phyloP scores from a whole-genome alignment of 2,797 vertebrate genomes.

The Manis crassicaudata region DNA sequence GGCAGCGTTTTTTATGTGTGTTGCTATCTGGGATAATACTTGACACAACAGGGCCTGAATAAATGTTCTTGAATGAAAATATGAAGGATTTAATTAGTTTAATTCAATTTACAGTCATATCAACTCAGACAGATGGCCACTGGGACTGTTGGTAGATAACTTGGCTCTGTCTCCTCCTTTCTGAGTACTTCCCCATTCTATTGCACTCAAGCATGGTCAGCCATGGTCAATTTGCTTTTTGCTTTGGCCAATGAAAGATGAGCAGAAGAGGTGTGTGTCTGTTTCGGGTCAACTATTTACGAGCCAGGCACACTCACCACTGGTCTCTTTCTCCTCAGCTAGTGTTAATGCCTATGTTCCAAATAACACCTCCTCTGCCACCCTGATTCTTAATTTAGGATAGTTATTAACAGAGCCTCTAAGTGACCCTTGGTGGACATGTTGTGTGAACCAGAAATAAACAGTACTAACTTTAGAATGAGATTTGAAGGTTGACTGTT shows the following conservation, averaged over 20 bases:
- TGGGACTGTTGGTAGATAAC: neutral
- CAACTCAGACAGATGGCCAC: neutral
- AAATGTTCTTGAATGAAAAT: neutral
- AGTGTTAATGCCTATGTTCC: neutral
- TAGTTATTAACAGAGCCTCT: neutral
- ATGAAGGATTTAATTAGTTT: neutral
- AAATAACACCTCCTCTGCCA: neutral
- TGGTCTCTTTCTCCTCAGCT: neutral
- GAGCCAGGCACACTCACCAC: neutral
- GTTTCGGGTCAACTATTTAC: neutral
- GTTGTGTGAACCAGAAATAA: neutral
- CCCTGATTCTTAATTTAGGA: neutral
- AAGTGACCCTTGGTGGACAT: neutral
- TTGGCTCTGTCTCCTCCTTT: neutral
- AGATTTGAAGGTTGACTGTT: neutral
- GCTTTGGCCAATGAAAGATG: neutral
- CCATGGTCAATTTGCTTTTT: neutral
- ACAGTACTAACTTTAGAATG: neutral
- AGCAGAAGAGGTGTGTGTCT: neutral
- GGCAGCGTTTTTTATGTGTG: neutral
- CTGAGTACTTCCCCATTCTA: fast-evolving
- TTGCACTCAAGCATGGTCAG: neutral
- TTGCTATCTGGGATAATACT: neutral
- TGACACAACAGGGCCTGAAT: neutral
- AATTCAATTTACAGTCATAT: neutral